phyloP scores from a whole-genome alignment of 2,888 invertebrate genomes.

The Pachydiplax longipennis region DNA sequence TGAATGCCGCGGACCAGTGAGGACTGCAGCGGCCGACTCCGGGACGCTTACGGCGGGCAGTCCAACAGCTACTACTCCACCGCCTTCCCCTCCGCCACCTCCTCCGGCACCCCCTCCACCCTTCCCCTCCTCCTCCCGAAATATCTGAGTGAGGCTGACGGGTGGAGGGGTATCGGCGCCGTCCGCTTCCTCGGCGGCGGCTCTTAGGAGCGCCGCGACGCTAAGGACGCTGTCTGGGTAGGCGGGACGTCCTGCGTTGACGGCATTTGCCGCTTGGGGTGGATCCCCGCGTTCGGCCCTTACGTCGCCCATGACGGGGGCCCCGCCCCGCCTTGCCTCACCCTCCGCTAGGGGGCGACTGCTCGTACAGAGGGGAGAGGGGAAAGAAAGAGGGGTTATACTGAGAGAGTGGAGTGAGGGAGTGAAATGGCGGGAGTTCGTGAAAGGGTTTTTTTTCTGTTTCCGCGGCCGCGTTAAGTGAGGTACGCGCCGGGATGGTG shows the following conservation, averaged over 20 bases:
- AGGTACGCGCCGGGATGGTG: background rate
- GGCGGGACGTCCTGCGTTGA: background rate
- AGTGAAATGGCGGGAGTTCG: background rate
- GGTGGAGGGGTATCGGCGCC: background rate
- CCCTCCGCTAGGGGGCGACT: background rate
- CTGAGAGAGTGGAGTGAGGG: background rate
- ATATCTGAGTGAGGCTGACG: slow-evolving; percentile 37
- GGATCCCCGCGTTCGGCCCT: background rate
- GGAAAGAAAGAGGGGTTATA: background rate
- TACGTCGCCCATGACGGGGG: background rate
- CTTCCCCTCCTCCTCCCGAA: slow-evolving; percentile 27
- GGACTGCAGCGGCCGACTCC: slow-evolving; percentile 15
- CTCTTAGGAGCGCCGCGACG: slow-evolving; percentile 12
- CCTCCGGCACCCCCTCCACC: background rate
- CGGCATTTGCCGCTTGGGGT: background rate
- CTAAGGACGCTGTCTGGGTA: slow-evolving; percentile 5
- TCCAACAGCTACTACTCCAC: background rate
- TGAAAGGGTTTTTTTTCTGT: background rate
- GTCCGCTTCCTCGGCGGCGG: background rate
- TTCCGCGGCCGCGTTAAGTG: background rate
- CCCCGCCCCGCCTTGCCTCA: background rate
- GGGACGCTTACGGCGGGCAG: slow-evolving; percentile 17
- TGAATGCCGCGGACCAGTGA: slow-evolving; percentile 11
- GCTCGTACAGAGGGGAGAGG: background rate
- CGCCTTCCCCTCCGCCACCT: background rate